Evolutionary conservation across 2,797 vertebrate genomes (phyloP), one percentile per base, ranked within the genome.

Genomic region (Phoebastria nigripes): DNA sequence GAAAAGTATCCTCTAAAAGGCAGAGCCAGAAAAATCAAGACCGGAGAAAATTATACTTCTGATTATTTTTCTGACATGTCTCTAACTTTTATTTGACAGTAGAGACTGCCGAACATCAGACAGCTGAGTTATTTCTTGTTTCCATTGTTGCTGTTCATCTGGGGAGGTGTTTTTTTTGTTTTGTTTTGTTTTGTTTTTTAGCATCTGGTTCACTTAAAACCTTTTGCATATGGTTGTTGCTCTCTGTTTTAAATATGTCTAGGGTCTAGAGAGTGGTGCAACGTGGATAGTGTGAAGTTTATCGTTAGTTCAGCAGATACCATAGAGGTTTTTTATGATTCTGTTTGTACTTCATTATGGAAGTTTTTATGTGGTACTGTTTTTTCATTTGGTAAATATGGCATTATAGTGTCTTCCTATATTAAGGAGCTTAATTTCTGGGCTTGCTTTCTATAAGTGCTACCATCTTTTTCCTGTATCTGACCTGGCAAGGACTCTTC

Each of bases 1-100:
- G 98, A 99, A 93, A 99, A 99, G 99, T 99, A 99, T 99, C 99
- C 98, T 99, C 96, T 87, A 31, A 76, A 66, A 85, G 41, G 35
- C 2, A 1, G 41, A 86, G 17, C 21, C 25, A 31, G 41, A 69
- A 44, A 41, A 67, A 20, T 67, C 6, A 8, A 42, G 2, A 29
- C 25, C 3, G 5, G 39, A 74, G 42, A 39, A 83, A 82, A 44
- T 29, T 0, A 49, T 41, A 31, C 18, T 91, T 85, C 15, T 49
- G 28, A 24, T 67, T 88, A 8, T 58, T 94, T 71, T 94, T 70
- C 46, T 79, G 28, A 25, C 2, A 1, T 18, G 39, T 25, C 28
- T 80, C 16, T 88, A n/a, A 69, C 14, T 77, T 90, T 26, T 62
- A 31, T 63, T 69, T 58, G 62, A 39, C 15, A 44, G 47, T 14